Conservation (phyloP, 1,140 invertebrate species). For the Drosophila pruinosa region DNA sequence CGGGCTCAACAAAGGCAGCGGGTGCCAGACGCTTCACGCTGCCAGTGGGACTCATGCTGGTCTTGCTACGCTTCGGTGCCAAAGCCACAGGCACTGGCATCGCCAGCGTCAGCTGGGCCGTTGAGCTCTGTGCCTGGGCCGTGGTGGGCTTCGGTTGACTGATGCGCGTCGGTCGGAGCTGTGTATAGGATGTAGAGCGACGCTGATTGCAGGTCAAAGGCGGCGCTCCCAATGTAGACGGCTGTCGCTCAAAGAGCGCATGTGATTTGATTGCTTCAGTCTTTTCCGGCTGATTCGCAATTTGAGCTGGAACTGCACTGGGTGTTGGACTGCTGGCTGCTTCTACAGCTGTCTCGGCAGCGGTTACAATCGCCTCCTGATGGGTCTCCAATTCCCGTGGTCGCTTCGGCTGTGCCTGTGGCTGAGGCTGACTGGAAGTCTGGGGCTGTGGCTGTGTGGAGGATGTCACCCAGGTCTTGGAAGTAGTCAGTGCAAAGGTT, state of each 20-base stretch:
- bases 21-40: slow-evolving; percentile 56
- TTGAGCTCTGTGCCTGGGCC: slow-evolving; percentile 65
- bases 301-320: too few relatives aligned
- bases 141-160: slow-evolving; percentile 74
- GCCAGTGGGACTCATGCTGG: slow-evolving; percentile 71
- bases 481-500: slow-evolving; percentile 13
- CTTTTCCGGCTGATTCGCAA: too few relatives aligned
- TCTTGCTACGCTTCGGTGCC: slow-evolving; percentile 77
- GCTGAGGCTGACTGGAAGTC: neutral
- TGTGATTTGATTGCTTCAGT: neutral
- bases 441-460: neutral
- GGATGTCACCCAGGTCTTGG: slow-evolving; percentile 24
- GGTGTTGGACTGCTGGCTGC: neutral
- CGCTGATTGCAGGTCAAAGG: slow-evolving; percentile 61
- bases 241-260: neutral
- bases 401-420: neutral
- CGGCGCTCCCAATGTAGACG: slow-evolving; percentile 28
- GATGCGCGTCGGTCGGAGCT: slow-evolving; percentile 66
- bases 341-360: neutral
- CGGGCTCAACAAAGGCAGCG: slow-evolving; percentile 86
- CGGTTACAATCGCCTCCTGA: neutral
- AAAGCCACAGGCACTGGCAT: slow-evolving; percentile 64
- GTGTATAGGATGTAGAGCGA: slow-evolving; percentile 67
- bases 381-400: neutral
- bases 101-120: slow-evolving; percentile 61